A percentile compares a stretch with the other conserved stretches of the same genome.
phyloP scores from a whole-genome alignment of 2,113 vertebrate species.

The Puntigrus tetrazona region DNA sequence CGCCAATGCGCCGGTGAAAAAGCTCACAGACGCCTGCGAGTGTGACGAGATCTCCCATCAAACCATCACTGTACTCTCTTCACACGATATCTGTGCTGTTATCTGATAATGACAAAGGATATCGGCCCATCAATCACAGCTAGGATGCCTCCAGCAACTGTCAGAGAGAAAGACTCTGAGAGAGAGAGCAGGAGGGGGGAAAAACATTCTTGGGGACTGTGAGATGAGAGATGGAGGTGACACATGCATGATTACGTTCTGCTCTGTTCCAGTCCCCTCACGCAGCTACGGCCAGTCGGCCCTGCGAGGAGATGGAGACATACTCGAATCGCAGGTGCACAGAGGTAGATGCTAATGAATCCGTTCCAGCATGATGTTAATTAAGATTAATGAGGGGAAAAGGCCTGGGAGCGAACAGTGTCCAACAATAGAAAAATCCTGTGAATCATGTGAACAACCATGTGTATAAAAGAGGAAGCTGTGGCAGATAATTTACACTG shows the following conservation, averaged over 20 bases:
- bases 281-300: conserved; percentile 6
- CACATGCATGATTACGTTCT: conserved; percentile 40
- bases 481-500: conserved; percentile 24
- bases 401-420: conserved; percentile 44
- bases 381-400: conserved; percentile 60
- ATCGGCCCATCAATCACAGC: conserved; percentile 42
- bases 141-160: conserved; percentile 40
- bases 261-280: conserved; percentile 28
- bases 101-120: conserved; percentile 43
- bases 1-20: background rate
- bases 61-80: conserved; percentile 35
- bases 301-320: conserved; percentile 48
- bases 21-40: conserved; percentile 10
- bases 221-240: conserved; percentile 43
- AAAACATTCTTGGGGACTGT: conserved; percentile 32
- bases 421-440: conserved; percentile 52
- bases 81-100: conserved; percentile 25
- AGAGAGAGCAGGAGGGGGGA: conserved; percentile 4
- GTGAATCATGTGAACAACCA: conserved; percentile 40
- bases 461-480: background rate
- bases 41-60: conserved; percentile 14
- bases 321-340: conserved; percentile 52
- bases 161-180: conserved; percentile 27
- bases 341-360: conserved; percentile 59
- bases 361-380: conserved; percentile 57